Conservation (phyloP, 2,797 vertebrate species). For the Urosaurus nigricauda region DNA sequence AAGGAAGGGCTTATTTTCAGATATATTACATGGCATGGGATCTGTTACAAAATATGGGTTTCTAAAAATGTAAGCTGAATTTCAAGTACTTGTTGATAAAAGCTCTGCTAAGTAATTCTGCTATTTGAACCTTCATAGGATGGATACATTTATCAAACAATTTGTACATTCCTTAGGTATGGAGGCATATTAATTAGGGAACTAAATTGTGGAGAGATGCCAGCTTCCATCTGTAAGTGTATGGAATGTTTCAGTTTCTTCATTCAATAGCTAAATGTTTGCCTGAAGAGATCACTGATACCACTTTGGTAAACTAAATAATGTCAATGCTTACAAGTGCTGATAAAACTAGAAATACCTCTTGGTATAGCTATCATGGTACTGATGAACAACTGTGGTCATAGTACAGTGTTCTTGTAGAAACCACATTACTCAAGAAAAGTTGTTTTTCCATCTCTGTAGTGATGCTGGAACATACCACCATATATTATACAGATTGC, state of each 20-base stretch:
- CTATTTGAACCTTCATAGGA: not conserved
- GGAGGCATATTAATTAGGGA: not conserved
- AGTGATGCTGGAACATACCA: too few relatives aligned
- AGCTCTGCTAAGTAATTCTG: not conserved
- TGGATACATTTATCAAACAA: not conserved
- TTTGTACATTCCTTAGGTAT: not conserved
- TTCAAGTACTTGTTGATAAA: not conserved
- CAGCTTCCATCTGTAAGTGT: not conserved
- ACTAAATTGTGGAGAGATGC: not conserved
- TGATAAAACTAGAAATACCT: not conserved
- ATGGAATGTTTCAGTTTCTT: not conserved
- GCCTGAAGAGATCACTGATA: not conserved
- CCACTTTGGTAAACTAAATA: not conserved
- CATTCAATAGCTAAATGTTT: not conserved
- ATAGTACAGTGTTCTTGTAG: not conserved
- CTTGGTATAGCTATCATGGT: not conserved
- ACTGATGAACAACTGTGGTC: too few relatives aligned
- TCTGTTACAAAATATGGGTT: not conserved
- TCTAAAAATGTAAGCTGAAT: not conserved
- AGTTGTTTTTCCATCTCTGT: too few relatives aligned
- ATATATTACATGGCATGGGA: not conserved
- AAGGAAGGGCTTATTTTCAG: not conserved
- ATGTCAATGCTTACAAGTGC: not conserved
- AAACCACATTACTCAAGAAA: not conserved
- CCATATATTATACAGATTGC: too few relatives aligned